phyloP scores from a whole-genome alignment of 2,797 vertebrate genomes.

The Botia almorhae region DNA sequence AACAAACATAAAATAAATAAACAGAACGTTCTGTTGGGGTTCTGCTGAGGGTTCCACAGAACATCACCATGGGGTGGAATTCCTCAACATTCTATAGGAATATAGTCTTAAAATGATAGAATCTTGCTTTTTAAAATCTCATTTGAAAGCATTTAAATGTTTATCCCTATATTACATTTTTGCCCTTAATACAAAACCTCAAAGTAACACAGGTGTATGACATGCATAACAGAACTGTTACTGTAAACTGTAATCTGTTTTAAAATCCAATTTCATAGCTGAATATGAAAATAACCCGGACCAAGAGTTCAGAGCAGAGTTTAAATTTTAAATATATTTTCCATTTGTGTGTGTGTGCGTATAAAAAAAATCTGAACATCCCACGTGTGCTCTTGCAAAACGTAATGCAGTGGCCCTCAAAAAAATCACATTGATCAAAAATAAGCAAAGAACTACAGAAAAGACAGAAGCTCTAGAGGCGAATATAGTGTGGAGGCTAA shows the following conservation, averaged over 20 bases:
- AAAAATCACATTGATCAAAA: neutral
- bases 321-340: neutral
- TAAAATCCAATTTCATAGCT: no score
- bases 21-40: constrained; percentile 22
- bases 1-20: constrained; percentile 33
- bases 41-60: constrained; percentile 9
- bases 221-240: no score
- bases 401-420: neutral
- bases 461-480: neutral
- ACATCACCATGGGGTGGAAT: neutral
- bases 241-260: no score
- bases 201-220: no score
- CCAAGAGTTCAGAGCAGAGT: neutral
- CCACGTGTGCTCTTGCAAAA: neutral
- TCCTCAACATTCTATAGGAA: no score
- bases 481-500: neutral
- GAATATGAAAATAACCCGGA: neutral
- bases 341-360: neutral
- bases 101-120: neutral
- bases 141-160: no score
- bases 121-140: no score
- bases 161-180: no score
- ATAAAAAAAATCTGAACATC: no score
- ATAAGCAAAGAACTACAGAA: neutral
- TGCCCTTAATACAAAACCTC: neutral